phyloP scores from a whole-genome alignment of 2,888 invertebrate genomes.

The Dione vanillae region DNA sequence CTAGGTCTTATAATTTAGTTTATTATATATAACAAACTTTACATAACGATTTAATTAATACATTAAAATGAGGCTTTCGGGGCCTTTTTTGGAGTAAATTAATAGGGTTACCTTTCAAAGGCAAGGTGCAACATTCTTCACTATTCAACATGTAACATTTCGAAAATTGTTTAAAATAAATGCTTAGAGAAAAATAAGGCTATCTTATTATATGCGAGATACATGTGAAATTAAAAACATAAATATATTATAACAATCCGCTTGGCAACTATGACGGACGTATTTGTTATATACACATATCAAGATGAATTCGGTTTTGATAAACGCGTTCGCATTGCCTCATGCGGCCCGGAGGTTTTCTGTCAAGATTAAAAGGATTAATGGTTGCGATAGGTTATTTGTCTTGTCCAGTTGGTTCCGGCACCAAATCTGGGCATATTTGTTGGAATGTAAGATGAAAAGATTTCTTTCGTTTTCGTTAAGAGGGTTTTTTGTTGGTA shows the following conservation, averaged over 20 bases:
- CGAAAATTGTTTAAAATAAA: no score
- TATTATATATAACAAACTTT: no score
- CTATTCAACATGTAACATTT: no score
- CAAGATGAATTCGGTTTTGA: conserved; percentile 49
- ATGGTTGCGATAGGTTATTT: conserved; percentile 67
- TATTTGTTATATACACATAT: conserved; percentile 23
- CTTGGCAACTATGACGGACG: conserved; percentile 13
- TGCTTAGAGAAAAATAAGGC: no score
- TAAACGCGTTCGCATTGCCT: conserved; percentile 47
- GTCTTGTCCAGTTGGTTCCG: conserved; percentile 66
- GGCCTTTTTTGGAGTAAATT: no score
- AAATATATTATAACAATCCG: neutral
- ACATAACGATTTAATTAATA: no score
- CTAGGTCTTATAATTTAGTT: no score
- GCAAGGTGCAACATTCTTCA: no score
- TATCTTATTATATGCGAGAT: no score
- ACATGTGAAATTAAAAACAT: neutral
- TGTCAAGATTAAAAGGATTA: conserved; percentile 78
- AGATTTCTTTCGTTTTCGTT: conserved; percentile 30
- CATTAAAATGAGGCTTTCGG: no score
- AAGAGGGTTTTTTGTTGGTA: neutral
- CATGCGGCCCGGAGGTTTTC: conserved; percentile 60
- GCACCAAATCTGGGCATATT: conserved; percentile 38
- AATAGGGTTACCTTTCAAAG: no score
- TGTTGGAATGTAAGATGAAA: conserved; percentile 29